phyloP scores from a whole-genome alignment of 2,888 invertebrate species.

The Drosophila robusta region DNA sequence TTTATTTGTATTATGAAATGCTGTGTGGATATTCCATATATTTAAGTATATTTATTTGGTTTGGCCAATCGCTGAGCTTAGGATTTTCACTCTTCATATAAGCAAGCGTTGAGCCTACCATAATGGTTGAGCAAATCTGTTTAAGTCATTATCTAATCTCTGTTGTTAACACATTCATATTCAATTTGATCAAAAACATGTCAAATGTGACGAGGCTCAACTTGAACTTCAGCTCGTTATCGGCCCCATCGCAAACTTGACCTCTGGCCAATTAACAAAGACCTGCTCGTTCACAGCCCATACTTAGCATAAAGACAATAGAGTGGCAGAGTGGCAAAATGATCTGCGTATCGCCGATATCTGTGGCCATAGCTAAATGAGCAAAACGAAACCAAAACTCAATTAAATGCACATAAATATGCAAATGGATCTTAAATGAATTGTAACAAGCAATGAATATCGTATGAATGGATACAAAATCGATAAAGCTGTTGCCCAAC shows the following conservation, averaged over 20 bases:
- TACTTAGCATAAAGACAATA: slow-evolving; percentile 52
- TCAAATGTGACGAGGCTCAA: slow-evolving; percentile 44
- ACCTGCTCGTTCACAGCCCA: slow-evolving; percentile 18
- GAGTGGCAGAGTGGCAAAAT: slow-evolving; percentile 32
- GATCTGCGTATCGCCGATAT: slow-evolving; percentile 29
- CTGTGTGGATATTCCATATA: slow-evolving; percentile 46
- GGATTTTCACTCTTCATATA: slow-evolving; percentile 34
- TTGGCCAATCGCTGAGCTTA: slow-evolving; percentile 55
- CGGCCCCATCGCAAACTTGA: slow-evolving; percentile 51
- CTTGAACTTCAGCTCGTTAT: slow-evolving; percentile 66
- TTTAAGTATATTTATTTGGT: slow-evolving; percentile 39
- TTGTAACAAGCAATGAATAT: slow-evolving; percentile 73
- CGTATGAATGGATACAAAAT: slow-evolving; percentile 42
- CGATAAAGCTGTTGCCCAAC: slow-evolving; percentile 51
- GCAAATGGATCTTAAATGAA: slow-evolving; percentile 75
- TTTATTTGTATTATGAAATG: slow-evolving; percentile 69
- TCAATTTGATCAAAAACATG: slow-evolving; percentile 32
- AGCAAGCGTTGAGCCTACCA: slow-evolving; percentile 37
- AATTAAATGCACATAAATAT: slow-evolving; percentile 80
- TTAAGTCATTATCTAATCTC: slow-evolving; percentile 36
- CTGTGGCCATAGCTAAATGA: slow-evolving; percentile 31
- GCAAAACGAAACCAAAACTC: slow-evolving; percentile 62
- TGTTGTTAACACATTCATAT: slow-evolving; percentile 30
- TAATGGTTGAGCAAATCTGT: slow-evolving; percentile 37
- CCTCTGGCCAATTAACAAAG: slow-evolving; percentile 66